phyloP scores from a whole-genome alignment of 1,140 invertebrate genomes.

The Lerema accius region DNA sequence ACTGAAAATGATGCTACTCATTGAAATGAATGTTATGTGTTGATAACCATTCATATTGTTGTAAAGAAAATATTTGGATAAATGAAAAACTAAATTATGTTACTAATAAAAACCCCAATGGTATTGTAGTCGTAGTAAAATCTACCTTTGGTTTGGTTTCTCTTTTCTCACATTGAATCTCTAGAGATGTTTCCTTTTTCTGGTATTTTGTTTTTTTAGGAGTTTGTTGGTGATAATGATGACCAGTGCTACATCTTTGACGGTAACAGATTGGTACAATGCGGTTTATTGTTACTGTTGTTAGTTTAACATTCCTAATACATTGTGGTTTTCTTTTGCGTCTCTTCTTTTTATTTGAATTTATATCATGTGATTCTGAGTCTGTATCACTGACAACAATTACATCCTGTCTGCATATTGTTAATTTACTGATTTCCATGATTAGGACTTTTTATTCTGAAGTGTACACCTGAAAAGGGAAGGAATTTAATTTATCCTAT shows the following conservation, averaged over 20 bases:
- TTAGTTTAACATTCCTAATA: slow-evolving; percentile 11
- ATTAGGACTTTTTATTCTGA: background rate
- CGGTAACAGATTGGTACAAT: slow-evolving; percentile 13
- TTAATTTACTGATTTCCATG: slow-evolving; percentile 18
- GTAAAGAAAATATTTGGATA: no score
- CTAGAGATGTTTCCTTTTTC: background rate
- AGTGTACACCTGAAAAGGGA: no score
- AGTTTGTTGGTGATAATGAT: slow-evolving; percentile 3
- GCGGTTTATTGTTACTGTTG: background rate
- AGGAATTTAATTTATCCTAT: no score
- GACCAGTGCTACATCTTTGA: slow-evolving; percentile 6
- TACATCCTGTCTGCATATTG: slow-evolving; percentile 17
- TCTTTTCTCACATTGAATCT: background rate
- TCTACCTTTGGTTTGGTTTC: background rate
- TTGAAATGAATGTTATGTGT: no score
- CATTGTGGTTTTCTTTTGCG: slow-evolving; percentile 8
- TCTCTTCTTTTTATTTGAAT: slow-evolving; percentile 13
- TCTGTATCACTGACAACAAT: slow-evolving; percentile 22
- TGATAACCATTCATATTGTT: no score
- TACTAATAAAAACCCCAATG: background rate
- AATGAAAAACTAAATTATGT: no score
- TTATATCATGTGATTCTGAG: background rate
- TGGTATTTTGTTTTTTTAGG: slow-evolving; percentile 16
- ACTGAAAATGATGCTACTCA: no score
- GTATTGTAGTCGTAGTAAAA: background rate